Evolutionary conservation across 2,888 invertebrate genomes (phyloP).

Genomic region (Caenorhabditis panamensis): DNA sequence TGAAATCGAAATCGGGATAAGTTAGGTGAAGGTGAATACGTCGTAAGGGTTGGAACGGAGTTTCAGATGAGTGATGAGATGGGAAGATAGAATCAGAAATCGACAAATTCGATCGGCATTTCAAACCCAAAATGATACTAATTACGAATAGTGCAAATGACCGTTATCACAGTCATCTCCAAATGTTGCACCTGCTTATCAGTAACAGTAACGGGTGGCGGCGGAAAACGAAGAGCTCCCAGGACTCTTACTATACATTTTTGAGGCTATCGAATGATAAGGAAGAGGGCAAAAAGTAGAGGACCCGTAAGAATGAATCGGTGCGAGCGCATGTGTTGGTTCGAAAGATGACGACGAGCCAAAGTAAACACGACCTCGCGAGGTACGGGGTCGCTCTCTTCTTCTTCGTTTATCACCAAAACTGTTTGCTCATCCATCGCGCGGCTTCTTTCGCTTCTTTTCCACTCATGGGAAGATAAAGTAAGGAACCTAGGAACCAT

Average conservation of each 20-base stretch:
- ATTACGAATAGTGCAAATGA: no score
- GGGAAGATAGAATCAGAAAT: no score
- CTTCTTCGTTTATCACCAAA: conserved; percentile 41
- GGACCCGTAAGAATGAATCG: conserved; percentile 25
- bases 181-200: no score
- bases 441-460: neutral
- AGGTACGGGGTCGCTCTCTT: conserved; percentile 24
- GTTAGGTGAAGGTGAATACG: neutral
- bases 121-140: no score
- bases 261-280: neutral
- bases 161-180: no score
- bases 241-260: no score
- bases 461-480: neutral
- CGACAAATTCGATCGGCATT: no score
- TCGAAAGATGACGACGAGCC: conserved; percentile 59
- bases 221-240: no score
- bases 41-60: no score
- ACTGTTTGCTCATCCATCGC: conserved; percentile 25
- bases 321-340: conserved; percentile 47
- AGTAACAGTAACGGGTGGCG: no score
- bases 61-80: no score
- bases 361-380: conserved; percentile 52
- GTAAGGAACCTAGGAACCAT: no score
- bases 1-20: conserved; percentile 9
- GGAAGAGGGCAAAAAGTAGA: conserved; percentile 5